Conservation (phyloP, 1,140 invertebrate species). For the Telenomus remus region DNA sequence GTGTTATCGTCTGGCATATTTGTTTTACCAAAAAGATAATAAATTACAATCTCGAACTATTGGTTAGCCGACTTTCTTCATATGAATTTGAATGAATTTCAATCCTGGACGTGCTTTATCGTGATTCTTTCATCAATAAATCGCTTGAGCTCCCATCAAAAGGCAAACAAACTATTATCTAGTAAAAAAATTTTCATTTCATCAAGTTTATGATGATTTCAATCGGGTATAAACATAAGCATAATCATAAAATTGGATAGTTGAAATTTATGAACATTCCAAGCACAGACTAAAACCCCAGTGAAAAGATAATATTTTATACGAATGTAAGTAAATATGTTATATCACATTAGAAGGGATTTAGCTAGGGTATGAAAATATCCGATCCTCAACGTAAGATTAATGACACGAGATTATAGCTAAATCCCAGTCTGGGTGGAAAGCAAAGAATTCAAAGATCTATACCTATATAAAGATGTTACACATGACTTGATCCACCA, state of each 20-base stretch:
- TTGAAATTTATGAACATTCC: too few relatives aligned
- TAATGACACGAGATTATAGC: slow-evolving; percentile 68
- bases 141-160: too few relatives aligned
- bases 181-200: too few relatives aligned
- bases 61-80: slow-evolving; percentile 13
- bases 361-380: slow-evolving; percentile 36
- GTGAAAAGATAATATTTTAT: slow-evolving; percentile 14
- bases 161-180: too few relatives aligned
- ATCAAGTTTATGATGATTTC: too few relatives aligned
- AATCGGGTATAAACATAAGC: too few relatives aligned
- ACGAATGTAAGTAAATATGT: slow-evolving; percentile 16
- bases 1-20: slow-evolving; percentile 59
- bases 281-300: too few relatives aligned
- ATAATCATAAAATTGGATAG: too few relatives aligned
- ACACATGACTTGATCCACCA: slow-evolving; percentile 51
- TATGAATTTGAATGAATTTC: slow-evolving; percentile 51
- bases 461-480: slow-evolving; percentile 59
- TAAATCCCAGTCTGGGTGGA: slow-evolving; percentile 58
- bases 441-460: slow-evolving; percentile 63
- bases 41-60: slow-evolving; percentile 60
- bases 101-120: slow-evolving; percentile 14
- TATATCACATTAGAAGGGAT: slow-evolving; percentile 28
- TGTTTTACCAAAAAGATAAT: slow-evolving; percentile 64
- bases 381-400: slow-evolving; percentile 63
- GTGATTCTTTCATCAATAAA: background rate